Percentiles rank a stretch among this genome's conserved stretches.
These are phyloP conservation scores for Eospalax fontanierii DNA, from an alignment of 2,797 vertebrate genomes.

Conservation along the genomic window DNA sequence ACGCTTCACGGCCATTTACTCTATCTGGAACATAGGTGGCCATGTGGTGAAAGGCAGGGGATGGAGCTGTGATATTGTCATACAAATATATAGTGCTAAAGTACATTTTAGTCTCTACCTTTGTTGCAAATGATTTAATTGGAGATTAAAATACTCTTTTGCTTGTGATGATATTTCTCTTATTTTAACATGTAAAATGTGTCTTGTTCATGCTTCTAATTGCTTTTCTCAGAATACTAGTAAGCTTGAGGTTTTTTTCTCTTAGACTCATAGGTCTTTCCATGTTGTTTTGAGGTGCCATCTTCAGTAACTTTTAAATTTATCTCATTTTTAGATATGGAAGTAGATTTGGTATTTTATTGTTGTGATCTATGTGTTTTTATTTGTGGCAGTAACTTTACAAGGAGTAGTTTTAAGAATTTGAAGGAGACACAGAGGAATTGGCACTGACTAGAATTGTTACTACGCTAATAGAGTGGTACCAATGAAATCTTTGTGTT, in stretches of 20 bases:
- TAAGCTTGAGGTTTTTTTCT: neutral
- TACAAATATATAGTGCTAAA: neutral
- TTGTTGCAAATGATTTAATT: constrained; percentile 4
- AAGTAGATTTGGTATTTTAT: neutral
- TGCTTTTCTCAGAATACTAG: constrained; percentile 28
- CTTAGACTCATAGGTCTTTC: neutral
- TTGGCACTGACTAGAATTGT: neutral
- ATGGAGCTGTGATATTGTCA: neutral
- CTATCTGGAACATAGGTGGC: neutral
- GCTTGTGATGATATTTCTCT: neutral
- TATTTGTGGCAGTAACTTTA: neutral
- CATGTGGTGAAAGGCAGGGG: neutral
- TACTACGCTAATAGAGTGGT: neutral
- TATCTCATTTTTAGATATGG: neutral
- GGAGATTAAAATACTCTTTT: neutral
- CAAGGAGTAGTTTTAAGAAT: neutral
- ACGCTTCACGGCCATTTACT: neutral
- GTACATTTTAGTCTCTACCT: neutral
- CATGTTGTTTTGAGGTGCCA: neutral
- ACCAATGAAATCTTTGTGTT: neutral
- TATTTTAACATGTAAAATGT: neutral
- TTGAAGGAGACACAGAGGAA: neutral
- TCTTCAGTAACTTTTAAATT: constrained; percentile 34
- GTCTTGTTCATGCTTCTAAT: neutral
- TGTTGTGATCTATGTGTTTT: neutral